These are phyloP conservation scores for Iselma pallidipennis DNA, from an alignment of 2,888 invertebrate genomes.

Conservation along the genomic window DNA sequence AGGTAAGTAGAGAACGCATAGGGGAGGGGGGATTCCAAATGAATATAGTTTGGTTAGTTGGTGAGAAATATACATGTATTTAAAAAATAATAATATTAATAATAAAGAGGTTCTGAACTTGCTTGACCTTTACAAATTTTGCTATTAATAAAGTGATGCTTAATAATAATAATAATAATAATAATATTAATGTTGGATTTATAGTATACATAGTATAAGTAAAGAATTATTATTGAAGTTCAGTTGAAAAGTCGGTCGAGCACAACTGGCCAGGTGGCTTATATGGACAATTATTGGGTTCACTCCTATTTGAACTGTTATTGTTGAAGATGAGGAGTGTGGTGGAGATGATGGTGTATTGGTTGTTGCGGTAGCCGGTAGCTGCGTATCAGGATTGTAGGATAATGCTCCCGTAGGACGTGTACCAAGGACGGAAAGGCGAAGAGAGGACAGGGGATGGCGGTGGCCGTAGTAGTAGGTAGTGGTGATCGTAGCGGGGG, in stretches of 20 bases:
- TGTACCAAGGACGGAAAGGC: constrained; percentile 27
- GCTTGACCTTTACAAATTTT: constrained; percentile 26
- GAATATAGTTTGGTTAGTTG: neutral
- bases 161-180: constrained; percentile 1
- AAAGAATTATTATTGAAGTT: neutral
- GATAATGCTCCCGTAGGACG: constrained; percentile 46
- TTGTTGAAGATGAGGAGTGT: constrained; percentile 15
- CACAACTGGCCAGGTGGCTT: constrained; percentile 40
- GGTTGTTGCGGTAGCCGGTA: constrained; percentile 37
- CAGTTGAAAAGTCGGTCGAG: constrained; percentile 35
- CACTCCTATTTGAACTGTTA: constrained; percentile 16
- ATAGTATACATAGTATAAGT: neutral
- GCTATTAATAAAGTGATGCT: neutral
- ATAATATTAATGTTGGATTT: neutral
- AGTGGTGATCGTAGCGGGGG: neutral
- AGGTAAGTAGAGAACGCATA: neutral
- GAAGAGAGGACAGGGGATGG: constrained; percentile 16
- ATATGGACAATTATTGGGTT: constrained; percentile 36
- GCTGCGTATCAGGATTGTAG: constrained; percentile 42
- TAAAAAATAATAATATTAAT: neutral
- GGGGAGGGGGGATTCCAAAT: neutral
- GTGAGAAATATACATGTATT: no score
- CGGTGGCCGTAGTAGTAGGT: neutral
- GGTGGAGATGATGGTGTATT: constrained; percentile 21
- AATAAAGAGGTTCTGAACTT: constrained; percentile 17